A percentile compares a stretch with the other conserved stretches of the same genome.
Evolutionary conservation across 2,797 vertebrate genomes (phyloP).

Genomic region (Stomatorhinus walkeri): DNA sequence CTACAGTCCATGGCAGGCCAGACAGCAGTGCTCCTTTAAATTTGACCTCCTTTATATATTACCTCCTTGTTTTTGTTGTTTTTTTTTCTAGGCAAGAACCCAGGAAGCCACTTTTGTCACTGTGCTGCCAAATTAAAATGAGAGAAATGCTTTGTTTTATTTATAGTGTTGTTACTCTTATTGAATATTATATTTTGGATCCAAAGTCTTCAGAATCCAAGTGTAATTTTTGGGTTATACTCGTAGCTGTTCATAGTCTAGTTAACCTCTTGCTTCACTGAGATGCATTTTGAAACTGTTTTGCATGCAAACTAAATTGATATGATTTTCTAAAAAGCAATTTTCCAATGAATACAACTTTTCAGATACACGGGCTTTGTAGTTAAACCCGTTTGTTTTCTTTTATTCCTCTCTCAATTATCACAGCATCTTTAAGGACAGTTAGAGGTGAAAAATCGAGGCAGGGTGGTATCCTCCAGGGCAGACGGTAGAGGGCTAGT

Average conservation of each 20-base stretch:
- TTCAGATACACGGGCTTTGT: not conserved
- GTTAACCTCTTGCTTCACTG: not conserved
- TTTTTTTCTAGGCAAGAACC: not conserved
- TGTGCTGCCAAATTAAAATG: not conserved
- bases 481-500: not conserved
- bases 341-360: not conserved
- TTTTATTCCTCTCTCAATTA: not conserved
- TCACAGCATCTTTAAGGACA: not conserved
- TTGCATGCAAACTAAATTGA: not conserved
- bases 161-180: not conserved
- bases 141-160: not conserved
- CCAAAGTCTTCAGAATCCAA: not conserved
- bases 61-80: not conserved
- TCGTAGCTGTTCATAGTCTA: not conserved
- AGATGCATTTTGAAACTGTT: not conserved
- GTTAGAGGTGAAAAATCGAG: not conserved
- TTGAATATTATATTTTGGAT: not conserved
- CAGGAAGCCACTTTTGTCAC: not conserved
- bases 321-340: not conserved
- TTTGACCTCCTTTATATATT: not conserved
- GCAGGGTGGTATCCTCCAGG: too few species aligned
- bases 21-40: not conserved
- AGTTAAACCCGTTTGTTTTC: not conserved
- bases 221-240: not conserved
- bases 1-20: not conserved